A percentile compares a stretch with the other conserved stretches of the same genome.
Evolutionary conservation across 2,113 vertebrate species (phyloP).

Genomic region (Heterotis niloticus): DNA sequence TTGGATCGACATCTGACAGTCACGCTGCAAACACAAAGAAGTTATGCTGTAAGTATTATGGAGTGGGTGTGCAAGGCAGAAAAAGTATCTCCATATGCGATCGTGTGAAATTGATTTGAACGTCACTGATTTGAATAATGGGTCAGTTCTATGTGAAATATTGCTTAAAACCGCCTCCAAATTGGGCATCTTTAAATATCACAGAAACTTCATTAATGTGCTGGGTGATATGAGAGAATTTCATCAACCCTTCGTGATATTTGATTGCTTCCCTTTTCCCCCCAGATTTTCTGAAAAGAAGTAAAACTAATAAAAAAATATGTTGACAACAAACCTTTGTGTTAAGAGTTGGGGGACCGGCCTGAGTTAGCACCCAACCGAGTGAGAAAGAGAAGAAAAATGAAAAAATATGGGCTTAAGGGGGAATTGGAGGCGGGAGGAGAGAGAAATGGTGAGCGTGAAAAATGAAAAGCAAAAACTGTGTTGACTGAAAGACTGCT

Average conservation of each 20-base stretch:
- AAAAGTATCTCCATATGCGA: background rate
- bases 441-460: conserved; percentile 48
- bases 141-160: background rate
- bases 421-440: conserved; percentile 8
- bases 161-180: background rate
- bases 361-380: conserved; percentile 47
- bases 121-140: background rate
- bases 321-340: conserved; percentile 29
- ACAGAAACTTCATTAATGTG: background rate
- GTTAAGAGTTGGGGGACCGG: conserved; percentile 36
- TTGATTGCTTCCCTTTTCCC: background rate
- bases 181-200: conserved; percentile 3
- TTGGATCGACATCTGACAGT: background rate
- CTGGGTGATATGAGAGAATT: background rate
- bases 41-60: background rate
- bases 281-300: background rate
- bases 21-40: background rate
- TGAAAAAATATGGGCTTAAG: conserved; percentile 23
- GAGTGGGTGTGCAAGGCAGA: background rate
- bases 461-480: conserved; percentile 65
- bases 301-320: conserved; percentile 16
- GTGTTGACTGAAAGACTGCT: conserved; percentile 53
- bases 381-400: conserved; percentile 33
- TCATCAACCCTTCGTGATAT: background rate
- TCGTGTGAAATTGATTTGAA: background rate